These are phyloP conservation scores for Cryptosula pallasiana DNA, from an alignment of 2,888 invertebrate species.

Conservation along the genomic window DNA sequence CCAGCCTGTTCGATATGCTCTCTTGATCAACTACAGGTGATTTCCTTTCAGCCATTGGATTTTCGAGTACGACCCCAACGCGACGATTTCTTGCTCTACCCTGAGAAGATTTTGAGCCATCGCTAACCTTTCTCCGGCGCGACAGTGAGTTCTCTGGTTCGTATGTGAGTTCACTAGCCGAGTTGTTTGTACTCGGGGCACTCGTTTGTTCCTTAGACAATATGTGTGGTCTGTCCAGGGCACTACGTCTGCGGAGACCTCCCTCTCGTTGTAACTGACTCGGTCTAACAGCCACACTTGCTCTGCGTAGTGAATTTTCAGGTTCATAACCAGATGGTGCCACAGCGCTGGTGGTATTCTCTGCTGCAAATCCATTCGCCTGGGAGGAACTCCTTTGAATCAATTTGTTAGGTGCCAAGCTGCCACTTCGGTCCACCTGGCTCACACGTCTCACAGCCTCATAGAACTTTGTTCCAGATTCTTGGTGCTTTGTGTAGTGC, in stretches of 20 bases:
- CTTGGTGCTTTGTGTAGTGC: not conserved
- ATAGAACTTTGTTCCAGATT: not conserved
- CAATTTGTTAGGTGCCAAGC: not conserved
- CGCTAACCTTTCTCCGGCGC: not conserved
- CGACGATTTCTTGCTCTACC: not conserved
- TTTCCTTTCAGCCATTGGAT: not conserved
- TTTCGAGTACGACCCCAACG: not conserved
- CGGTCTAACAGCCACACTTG: not conserved
- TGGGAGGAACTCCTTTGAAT: not conserved
- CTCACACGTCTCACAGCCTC: not conserved
- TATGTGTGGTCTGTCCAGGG: not conserved
- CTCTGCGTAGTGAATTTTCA: not conserved
- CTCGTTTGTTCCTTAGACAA: not conserved
- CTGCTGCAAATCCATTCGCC: not conserved
- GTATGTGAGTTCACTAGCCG: not conserved
- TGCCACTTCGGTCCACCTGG: not conserved
- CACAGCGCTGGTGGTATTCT: not conserved
- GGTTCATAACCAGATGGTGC: constrained; percentile 1
- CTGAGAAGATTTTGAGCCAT: not conserved
- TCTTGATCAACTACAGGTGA: not conserved
- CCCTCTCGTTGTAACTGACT: not conserved
- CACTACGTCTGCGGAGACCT: not conserved
- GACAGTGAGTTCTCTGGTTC: constrained; percentile 2
- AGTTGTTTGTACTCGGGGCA: not conserved
- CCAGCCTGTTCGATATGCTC: not conserved